Percentiles rank a stretch among this genome's conserved stretches.
Conservation (phyloP, 2,797 vertebrate genomes). For the Micromesistius poutassou region DNA sequence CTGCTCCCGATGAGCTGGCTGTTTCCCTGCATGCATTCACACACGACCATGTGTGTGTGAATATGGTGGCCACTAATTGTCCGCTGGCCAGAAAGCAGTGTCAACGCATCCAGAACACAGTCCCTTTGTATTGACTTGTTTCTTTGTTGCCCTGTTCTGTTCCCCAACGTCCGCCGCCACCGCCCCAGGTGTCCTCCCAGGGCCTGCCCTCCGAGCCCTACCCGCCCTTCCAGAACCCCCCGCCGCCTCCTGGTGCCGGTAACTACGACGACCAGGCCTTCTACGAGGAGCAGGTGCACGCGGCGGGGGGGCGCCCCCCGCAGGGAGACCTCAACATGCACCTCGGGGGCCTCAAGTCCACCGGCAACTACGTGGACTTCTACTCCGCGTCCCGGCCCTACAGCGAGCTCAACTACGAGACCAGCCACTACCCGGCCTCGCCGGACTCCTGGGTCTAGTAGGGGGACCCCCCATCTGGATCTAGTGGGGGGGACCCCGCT, state of each 20-base stretch:
- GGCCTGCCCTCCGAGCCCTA: constrained; percentile 92
- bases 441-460: constrained; percentile 98
- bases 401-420: constrained; percentile 99
- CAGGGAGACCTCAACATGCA: constrained; percentile 96
- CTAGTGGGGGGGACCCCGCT: no score
- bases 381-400: constrained; percentile 98
- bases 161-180: not conserved
- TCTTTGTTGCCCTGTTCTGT: not conserved
- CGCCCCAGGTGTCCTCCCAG: constrained; percentile 85
- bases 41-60: no score
- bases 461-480: not conserved
- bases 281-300: constrained; percentile 94
- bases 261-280: constrained; percentile 93
- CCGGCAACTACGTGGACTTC: constrained; percentile 99
- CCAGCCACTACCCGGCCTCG: constrained; percentile 98
- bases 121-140: no score
- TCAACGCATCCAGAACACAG: no score
- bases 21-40: no score
- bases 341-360: constrained; percentile 96
- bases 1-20: no score
- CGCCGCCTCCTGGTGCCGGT: constrained; percentile 56
- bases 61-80: no score
- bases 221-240: constrained; percentile 95
- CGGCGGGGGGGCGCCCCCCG: constrained; percentile 78
- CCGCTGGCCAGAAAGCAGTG: no score